Evolutionary conservation across 2,113 vertebrate genomes (phyloP).

Genomic region (Archocentrus centrarchus): DNA sequence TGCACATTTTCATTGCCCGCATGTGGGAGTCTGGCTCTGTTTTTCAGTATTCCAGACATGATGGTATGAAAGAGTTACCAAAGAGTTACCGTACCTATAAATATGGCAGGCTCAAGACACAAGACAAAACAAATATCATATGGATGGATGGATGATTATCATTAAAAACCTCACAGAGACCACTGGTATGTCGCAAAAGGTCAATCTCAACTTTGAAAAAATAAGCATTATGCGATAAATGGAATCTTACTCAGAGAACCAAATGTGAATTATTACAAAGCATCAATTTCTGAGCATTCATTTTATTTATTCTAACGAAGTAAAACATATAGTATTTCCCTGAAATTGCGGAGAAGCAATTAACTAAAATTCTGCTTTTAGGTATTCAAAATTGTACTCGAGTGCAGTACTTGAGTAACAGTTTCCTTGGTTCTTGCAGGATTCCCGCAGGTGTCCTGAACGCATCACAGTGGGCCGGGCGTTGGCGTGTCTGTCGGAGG

Average conservation of each 20-base stretch:
- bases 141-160: background rate
- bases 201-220: background rate
- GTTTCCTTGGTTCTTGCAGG: too few relatives aligned
- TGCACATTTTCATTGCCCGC: background rate
- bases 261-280: background rate
- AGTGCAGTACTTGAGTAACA: background rate
- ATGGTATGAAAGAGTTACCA: background rate
- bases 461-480: constrained; percentile 27
- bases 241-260: background rate
- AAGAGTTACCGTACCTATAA: background rate
- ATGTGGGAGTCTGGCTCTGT: background rate
- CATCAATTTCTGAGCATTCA: too few relatives aligned
- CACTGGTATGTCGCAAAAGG: too few relatives aligned
- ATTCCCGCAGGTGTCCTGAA: constrained; percentile 45
- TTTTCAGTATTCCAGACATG: background rate
- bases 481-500: background rate
- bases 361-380: too few relatives aligned
- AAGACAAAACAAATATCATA: background rate
- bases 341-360: too few relatives aligned
- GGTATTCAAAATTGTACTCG: background rate
- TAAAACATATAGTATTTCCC: too few relatives aligned
- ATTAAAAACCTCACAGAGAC: background rate
- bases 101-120: background rate
- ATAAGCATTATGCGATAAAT: background rate
- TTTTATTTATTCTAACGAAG: too few relatives aligned